phyloP scores from a whole-genome alignment of 2,113 vertebrate species.

The Embiotoca jacksoni region DNA sequence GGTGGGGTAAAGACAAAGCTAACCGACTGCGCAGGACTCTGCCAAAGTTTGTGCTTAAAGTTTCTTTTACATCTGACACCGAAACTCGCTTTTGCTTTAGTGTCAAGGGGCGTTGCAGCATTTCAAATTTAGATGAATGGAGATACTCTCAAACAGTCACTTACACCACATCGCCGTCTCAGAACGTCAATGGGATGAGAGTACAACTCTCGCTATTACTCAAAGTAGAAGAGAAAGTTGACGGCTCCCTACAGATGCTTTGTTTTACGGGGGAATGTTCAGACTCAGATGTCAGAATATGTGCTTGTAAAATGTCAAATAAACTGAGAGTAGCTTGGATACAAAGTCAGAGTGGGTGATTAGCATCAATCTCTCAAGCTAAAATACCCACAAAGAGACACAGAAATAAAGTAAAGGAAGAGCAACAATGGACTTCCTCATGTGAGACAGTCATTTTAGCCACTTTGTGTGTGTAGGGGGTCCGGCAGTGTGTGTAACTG shows the following conservation, averaged over 20 bases:
- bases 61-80: conserved; percentile 26
- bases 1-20: conserved; percentile 23
- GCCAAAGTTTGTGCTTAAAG: conserved; percentile 12
- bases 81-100: conserved; percentile 24
- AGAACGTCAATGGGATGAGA: conserved; percentile 51
- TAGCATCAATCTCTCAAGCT: neutral
- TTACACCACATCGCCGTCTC: conserved; percentile 39
- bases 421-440: neutral
- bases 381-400: neutral
- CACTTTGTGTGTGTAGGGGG: conserved; percentile 1
- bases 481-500: conserved; percentile 5
- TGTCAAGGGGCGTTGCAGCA: conserved; percentile 12
- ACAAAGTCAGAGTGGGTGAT: neutral
- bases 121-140: conserved; percentile 45
- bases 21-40: conserved; percentile 9
- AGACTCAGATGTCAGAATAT: neutral
- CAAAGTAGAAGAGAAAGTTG: conserved; percentile 60
- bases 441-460: neutral
- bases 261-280: neutral
- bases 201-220: conserved; percentile 54
- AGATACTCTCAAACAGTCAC: conserved; percentile 55
- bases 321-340: neutral
- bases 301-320: neutral
- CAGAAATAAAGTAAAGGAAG: neutral
- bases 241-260: conserved; percentile 9